phyloP scores from a whole-genome alignment of 30 jellyfish, hydroid and myxozoan species.

The Turritopsis dohrnii region DNA sequence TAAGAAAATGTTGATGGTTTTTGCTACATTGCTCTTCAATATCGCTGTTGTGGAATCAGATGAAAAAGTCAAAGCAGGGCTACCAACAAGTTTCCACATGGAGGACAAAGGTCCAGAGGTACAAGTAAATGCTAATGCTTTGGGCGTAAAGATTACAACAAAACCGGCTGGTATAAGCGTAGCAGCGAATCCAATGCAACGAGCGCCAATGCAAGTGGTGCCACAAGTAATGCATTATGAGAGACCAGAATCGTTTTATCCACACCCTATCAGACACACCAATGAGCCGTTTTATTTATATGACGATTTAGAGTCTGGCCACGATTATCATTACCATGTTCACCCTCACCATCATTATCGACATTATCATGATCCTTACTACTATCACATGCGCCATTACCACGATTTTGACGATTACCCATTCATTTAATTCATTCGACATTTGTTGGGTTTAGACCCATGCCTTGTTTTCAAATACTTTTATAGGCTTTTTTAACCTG shows the following conservation, averaged over 20 bases:
- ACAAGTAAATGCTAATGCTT: slow-evolving; percentile 31
- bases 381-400: slow-evolving; percentile 9
- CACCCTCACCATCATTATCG: slow-evolving; percentile 14
- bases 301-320: neutral
- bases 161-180: slow-evolving; percentile 43
- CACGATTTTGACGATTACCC: slow-evolving; percentile 10
- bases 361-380: neutral
- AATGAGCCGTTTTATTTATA: slow-evolving; percentile 33
- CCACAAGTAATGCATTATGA: neutral
- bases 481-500: too few relatives aligned
- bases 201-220: neutral
- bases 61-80: slow-evolving; percentile 23
- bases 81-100: slow-evolving; percentile 51
- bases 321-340: slow-evolving; percentile 20
- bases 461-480: too few relatives aligned
- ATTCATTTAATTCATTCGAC: neutral
- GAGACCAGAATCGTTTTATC: neutral
- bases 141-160: slow-evolving; percentile 37
- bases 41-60: neutral
- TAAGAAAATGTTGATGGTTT: neutral
- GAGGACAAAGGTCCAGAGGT: slow-evolving; percentile 44
- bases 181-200: slow-evolving; percentile 35
- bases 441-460: too few relatives aligned
- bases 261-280: slow-evolving; percentile 34
- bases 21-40: neutral